These are phyloP conservation scores for Chouioia cunea DNA, from an alignment of 2,888 invertebrate species.

Conservation along the genomic window DNA sequence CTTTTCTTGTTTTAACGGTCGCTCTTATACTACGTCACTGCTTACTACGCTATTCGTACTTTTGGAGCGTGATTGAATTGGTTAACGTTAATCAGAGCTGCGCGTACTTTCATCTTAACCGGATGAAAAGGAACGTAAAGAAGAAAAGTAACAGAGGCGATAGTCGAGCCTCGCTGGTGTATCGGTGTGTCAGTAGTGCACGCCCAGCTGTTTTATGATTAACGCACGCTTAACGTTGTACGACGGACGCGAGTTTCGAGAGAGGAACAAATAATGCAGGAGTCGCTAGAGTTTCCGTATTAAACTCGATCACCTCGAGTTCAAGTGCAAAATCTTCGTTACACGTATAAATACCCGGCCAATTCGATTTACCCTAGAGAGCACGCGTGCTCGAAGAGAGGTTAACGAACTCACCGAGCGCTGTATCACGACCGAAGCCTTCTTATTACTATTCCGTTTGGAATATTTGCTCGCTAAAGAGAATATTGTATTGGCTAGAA, in stretches of 20 bases:
- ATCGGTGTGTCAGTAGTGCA: background rate
- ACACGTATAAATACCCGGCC: constrained; percentile 30
- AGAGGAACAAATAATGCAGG: no score
- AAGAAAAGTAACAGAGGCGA: constrained; percentile 6
- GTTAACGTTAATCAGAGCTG: background rate
- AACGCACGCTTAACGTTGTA: constrained; percentile 20
- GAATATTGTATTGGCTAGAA: constrained; percentile 4
- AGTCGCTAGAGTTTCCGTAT: no score
- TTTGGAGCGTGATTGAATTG: no score
- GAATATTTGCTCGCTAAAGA: background rate
- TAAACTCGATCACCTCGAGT: constrained; percentile 9
- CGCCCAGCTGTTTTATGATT: constrained; percentile 24
- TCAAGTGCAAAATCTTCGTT: constrained; percentile 38
- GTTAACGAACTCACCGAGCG: background rate
- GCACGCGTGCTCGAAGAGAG: constrained; percentile 8
- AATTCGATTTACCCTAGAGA: constrained; percentile 35
- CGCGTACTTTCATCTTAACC: background rate
- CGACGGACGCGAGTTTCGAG: background rate
- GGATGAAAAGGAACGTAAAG: background rate
- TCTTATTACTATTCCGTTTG: background rate
- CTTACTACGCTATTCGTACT: no score
- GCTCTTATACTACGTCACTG: no score
- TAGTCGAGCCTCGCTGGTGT: background rate
- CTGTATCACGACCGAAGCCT: no score
- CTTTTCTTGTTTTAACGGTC: background rate